Base-by-base conservation (phyloP, 1,140 invertebrate genomes). In the Fopius arisanus region DNA sequence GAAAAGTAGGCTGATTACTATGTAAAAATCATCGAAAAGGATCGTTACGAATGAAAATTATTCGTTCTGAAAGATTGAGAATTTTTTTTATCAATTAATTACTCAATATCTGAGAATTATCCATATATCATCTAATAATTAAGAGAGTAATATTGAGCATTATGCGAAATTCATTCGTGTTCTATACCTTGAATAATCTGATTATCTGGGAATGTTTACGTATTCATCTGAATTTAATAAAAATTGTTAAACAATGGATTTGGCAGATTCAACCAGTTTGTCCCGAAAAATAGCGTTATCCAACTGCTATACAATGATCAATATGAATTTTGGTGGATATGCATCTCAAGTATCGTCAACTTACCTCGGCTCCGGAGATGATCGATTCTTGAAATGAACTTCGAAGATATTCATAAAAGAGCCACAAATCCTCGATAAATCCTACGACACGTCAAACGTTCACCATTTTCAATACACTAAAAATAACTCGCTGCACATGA, bases 11-110 rank as follows among this genome's bases (percentile, higher is more conserved):
- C 43, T 69, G 48, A 76, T 67, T 59, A 33, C 28, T 29, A 70
- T 72, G 48, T 68, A 73, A 76, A 79, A 75, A 75, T 62, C 10
- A 67, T 70, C 41, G 29, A 59, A 73, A 73, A 62, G 65, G 23
- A 29, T 65, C 19, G 28, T 65, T 62, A 31, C 62, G 62, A 65
- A 65, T 65, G 33, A 65, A 65, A 65, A 31, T 9, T 16, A 31
- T 33, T 31, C n/a, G 29, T 21, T 26, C 6, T 59, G 21, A 59
- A 59, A 59, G 54, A 59, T 59, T 59, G 19, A 59, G 54, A 10
- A 59, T 48, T 48, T 14, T 59, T 59, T 59, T 59, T 59, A 28
- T 59, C 1, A 48, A 48, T 51, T 48, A 68, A 29, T 67, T 59
- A 59, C 5, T 23, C 6, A 59, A 26, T 59, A 59, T 59, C 23